Conservation (phyloP, 2,113 vertebrate genomes). For the Salvelinus fontinalis region DNA sequence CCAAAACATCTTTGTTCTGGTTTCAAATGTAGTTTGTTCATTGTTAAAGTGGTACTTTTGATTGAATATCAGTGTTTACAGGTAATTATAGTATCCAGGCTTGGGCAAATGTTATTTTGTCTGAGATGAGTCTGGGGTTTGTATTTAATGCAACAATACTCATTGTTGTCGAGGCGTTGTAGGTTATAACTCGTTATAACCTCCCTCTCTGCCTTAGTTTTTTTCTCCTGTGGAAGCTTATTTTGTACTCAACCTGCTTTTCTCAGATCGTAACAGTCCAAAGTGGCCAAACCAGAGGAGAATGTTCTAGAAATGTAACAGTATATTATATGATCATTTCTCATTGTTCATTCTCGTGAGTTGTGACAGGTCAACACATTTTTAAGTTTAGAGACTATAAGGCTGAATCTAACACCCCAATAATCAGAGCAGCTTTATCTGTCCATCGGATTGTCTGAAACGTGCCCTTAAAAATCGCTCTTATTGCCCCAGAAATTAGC, state of each 20-base stretch:
- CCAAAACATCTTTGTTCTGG: conserved; percentile 70
- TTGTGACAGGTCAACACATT: not conserved
- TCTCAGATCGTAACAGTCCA: conserved; percentile 36
- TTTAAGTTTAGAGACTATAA: not conserved
- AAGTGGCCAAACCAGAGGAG: conserved; percentile 39
- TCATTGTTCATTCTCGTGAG: not conserved
- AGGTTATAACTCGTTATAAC: too few relatives aligned
- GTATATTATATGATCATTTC: not conserved
- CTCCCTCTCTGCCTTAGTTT: not conserved
- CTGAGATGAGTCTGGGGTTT: conserved; percentile 73
- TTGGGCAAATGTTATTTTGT: conserved; percentile 82
- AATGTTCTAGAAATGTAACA: too few relatives aligned
- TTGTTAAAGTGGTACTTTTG: conserved; percentile 71
- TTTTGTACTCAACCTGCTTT: not conserved
- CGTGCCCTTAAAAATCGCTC: not conserved
- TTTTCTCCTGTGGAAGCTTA: conserved; percentile 65
- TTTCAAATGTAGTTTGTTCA: conserved; percentile 36
- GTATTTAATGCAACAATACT: conserved; percentile 78
- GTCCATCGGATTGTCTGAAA: not conserved
- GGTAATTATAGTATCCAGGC: conserved; percentile 76
- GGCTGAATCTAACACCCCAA: not conserved
- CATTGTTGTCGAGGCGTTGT: conserved; percentile 44
- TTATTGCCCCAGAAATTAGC: not conserved
- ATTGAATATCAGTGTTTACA: conserved; percentile 83
- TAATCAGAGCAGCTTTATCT: not conserved